Percentiles rank a stretch among this genome's conserved stretches.
These are phyloP conservation scores for Danio choprae DNA, from an alignment of 2,797 vertebrate species.

Conservation along the genomic window DNA sequence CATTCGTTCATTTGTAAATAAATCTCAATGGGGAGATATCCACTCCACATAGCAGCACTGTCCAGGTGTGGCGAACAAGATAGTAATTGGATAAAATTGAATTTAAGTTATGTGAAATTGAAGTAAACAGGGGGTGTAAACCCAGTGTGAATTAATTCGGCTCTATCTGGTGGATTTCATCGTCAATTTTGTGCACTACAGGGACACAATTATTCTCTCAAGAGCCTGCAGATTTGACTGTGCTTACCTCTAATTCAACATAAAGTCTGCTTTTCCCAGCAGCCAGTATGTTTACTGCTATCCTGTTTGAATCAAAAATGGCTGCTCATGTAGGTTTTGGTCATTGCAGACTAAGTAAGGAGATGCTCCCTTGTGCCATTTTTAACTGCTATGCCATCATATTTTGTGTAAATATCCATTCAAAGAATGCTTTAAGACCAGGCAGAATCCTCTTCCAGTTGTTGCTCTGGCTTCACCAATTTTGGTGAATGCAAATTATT, in stretches of 20 bases:
- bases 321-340: not conserved
- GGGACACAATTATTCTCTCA: slow-evolving; percentile 35
- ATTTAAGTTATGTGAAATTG: slow-evolving; percentile 47
- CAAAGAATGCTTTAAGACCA: too few species aligned
- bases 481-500: too few species aligned
- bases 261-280: slow-evolving; percentile 21
- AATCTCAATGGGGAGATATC: slow-evolving; percentile 30
- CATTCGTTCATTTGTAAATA: slow-evolving; percentile 38
- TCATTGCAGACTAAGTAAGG: not conserved
- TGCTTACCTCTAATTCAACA: slow-evolving; percentile 28
- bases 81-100: slow-evolving; percentile 48
- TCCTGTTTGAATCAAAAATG: slow-evolving; percentile 14
- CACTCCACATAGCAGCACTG: slow-evolving; percentile 22
- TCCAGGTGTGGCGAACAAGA: slow-evolving; percentile 37
- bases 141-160: slow-evolving; percentile 32
- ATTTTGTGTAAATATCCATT: too few species aligned
- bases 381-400: too few species aligned
- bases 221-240: slow-evolving; percentile 31
- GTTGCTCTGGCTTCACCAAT: too few species aligned
- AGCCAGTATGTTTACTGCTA: slow-evolving; percentile 16
- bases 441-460: too few species aligned
- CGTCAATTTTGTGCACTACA: slow-evolving; percentile 36
- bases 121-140: slow-evolving; percentile 45
- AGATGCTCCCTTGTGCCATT: not conserved
- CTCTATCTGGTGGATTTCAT: slow-evolving; percentile 38